Evolutionary conservation across 2,797 vertebrate species (phyloP).

Genomic region (Pogoniulus pusillus): DNA sequence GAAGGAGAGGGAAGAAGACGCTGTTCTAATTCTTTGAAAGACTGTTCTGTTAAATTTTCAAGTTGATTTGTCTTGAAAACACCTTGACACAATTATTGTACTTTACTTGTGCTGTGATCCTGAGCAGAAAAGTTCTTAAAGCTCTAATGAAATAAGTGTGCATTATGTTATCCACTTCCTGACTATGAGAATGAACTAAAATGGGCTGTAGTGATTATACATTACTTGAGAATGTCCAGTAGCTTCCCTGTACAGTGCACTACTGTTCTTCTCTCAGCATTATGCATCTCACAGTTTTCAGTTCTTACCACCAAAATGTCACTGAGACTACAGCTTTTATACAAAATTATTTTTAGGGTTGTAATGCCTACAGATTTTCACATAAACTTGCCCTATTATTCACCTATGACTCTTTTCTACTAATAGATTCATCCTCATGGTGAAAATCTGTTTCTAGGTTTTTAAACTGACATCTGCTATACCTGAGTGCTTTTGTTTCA

Average conservation of each 20-base stretch:
- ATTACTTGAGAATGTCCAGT: neutral
- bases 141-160: neutral
- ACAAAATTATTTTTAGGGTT: neutral
- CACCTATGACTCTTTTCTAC: neutral
- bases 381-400: neutral
- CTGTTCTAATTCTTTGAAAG: neutral
- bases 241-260: neutral
- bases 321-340: neutral
- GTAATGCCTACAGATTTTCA: neutral
- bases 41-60: neutral
- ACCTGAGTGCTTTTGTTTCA: neutral
- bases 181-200: neutral
- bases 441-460: no score
- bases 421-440: neutral
- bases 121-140: neutral
- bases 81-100: neutral
- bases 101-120: neutral
- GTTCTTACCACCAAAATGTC: neutral
- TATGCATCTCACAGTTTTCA: neutral
- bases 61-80: neutral
- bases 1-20: neutral
- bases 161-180: neutral
- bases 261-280: neutral
- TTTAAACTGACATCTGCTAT: neutral
- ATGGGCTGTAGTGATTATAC: neutral